These are phyloP conservation scores for Nomia melanderi DNA, from an alignment of 1,140 invertebrate genomes.

Conservation along the genomic window DNA sequence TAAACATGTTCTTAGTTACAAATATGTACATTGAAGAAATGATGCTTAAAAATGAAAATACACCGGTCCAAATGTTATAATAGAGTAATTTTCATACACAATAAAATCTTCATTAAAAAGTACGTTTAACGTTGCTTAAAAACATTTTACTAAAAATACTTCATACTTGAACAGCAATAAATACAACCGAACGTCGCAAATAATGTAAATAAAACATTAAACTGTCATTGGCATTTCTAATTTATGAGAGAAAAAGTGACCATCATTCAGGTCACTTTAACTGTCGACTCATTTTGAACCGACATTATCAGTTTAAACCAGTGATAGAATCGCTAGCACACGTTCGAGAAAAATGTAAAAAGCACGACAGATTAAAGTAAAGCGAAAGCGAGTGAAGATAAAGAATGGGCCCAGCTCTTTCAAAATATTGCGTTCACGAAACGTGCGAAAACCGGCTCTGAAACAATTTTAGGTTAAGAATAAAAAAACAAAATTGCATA, in stretches of 20 bases:
- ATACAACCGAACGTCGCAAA: background rate
- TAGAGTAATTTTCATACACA: no score
- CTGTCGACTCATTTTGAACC: background rate
- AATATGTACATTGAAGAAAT: no score
- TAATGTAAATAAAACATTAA: background rate
- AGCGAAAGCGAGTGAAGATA: background rate
- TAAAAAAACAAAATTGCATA: background rate
- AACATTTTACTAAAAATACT: background rate
- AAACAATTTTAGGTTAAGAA: constrained; percentile 37
- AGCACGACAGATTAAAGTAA: background rate
- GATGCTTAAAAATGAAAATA: no score
- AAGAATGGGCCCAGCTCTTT: background rate
- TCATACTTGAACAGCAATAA: background rate
- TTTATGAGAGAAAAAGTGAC: background rate
- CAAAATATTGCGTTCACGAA: background rate
- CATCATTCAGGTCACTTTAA: background rate
- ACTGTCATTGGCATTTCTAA: background rate
- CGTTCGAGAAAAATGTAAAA: background rate
- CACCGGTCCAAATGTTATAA: no score
- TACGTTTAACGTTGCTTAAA: background rate
- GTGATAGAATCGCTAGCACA: background rate
- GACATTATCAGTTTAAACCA: background rate
- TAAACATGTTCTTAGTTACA: no score
- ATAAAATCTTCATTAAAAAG: no score
- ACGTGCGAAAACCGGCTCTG: background rate